phyloP scores from a whole-genome alignment of 2,797 vertebrate species.

The Coracias cyanogaster region DNA sequence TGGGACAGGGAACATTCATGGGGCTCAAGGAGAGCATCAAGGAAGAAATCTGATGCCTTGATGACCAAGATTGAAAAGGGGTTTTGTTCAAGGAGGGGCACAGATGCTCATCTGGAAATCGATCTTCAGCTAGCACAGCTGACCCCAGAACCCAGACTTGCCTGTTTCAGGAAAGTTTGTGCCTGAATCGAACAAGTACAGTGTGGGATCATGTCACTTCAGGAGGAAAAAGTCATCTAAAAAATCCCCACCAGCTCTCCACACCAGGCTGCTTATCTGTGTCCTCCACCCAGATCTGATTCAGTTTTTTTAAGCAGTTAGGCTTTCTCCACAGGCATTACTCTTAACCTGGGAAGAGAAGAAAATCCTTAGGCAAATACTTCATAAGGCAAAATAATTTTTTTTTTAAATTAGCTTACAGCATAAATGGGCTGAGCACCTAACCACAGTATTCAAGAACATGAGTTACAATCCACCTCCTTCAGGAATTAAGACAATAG shows the following conservation, averaged over 20 bases:
- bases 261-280: not conserved
- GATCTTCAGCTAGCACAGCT: not conserved
- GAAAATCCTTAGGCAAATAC: not conserved
- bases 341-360: not conserved
- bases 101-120: rapidly evolving
- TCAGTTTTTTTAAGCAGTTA: not conserved
- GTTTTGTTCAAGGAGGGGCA: not conserved
- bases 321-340: not conserved
- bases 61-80: not conserved
- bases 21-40: not conserved
- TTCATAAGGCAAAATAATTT: not conserved
- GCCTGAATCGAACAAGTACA: rapidly evolving
- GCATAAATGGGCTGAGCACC: not conserved
- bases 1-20: not conserved
- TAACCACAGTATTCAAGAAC: not conserved
- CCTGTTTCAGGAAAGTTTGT: not conserved
- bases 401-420: too few relatives aligned
- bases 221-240: not conserved
- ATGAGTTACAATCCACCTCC: not conserved
- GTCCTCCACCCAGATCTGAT: not conserved
- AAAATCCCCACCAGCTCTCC: not conserved
- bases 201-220: not conserved
- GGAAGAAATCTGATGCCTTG: not conserved
- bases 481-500: not conserved
- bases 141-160: not conserved